Conservation (phyloP, 2,888 invertebrate genomes). For the Tineola bisselliella region DNA sequence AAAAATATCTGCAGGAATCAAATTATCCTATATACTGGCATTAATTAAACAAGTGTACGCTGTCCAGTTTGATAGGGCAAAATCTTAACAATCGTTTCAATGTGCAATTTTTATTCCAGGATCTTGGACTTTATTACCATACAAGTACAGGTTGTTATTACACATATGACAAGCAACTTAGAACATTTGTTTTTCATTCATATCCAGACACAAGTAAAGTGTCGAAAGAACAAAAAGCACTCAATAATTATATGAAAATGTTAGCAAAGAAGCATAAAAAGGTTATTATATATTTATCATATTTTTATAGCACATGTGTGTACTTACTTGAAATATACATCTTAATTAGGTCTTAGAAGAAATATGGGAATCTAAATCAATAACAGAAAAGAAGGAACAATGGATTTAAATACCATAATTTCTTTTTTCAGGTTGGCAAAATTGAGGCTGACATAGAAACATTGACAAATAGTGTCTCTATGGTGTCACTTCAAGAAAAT, state of each 20-base stretch:
- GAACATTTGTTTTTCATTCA: conserved; percentile 83
- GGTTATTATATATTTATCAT: conserved; percentile 17
- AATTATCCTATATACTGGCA: no score
- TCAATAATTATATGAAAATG: conserved; percentile 37
- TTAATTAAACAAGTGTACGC: no score
- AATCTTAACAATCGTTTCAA: neutral
- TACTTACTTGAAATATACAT: no score
- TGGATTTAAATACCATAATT: no score
- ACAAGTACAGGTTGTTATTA: conserved; percentile 86
- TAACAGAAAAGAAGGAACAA: no score
- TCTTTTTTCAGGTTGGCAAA: conserved; percentile 38
- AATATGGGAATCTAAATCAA: no score
- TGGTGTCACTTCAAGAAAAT: conserved; percentile 59
- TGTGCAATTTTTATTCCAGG: conserved; percentile 58
- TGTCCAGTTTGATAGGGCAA: no score
- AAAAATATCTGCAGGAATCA: no score
- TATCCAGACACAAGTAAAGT: conserved; percentile 67
- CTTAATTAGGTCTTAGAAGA: no score
- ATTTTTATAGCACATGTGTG: no score
- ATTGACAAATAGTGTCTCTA: conserved; percentile 59
- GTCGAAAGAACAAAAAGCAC: conserved; percentile 26
- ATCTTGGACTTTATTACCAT: conserved; percentile 88
- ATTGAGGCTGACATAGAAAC: conserved; percentile 47
- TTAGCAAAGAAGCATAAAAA: conserved; percentile 51
- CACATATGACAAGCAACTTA: conserved; percentile 78